Percentiles rank a stretch among this genome's conserved stretches.
phyloP scores from a whole-genome alignment of 2,113 vertebrate genomes.

The Motacilla alba region DNA sequence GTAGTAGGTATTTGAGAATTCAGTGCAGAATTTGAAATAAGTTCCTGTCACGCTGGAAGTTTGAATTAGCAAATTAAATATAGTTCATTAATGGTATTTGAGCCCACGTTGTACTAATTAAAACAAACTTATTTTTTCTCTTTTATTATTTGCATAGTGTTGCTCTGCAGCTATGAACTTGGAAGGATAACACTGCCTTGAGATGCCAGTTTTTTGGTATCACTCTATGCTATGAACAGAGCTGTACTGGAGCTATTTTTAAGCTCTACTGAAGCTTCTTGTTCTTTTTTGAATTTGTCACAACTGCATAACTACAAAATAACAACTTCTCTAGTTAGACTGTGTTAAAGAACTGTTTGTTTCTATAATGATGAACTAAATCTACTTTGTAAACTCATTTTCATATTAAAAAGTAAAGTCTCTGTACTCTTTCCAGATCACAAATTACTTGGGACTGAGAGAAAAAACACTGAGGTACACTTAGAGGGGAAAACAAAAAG shows the following conservation, averaged over 20 bases:
- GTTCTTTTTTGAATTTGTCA: slow-evolving; percentile 31
- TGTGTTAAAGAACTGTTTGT: background rate
- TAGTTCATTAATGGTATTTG: background rate
- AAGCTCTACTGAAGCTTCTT: slow-evolving; percentile 2
- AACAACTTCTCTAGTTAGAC: background rate
- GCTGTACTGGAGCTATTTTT: slow-evolving; percentile 12
- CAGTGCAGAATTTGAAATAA: background rate
- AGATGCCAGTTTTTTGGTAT: background rate
- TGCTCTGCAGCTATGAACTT: background rate
- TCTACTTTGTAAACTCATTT: background rate
- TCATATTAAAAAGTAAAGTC: background rate
- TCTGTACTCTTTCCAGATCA: background rate
- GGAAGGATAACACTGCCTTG: background rate
- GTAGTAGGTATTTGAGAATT: background rate
- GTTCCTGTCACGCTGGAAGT: background rate
- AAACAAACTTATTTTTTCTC: background rate
- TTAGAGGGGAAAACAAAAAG: background rate
- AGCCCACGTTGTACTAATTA: background rate
- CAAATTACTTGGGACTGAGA: background rate
- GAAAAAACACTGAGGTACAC: background rate
- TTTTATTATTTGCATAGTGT: background rate
- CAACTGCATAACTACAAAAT: slow-evolving; percentile 10
- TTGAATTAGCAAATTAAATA: background rate
- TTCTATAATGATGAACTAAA: background rate
- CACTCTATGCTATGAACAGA: background rate